Conservation (phyloP, 2,797 vertebrate species). For the Pagetopsis macropterus region DNA sequence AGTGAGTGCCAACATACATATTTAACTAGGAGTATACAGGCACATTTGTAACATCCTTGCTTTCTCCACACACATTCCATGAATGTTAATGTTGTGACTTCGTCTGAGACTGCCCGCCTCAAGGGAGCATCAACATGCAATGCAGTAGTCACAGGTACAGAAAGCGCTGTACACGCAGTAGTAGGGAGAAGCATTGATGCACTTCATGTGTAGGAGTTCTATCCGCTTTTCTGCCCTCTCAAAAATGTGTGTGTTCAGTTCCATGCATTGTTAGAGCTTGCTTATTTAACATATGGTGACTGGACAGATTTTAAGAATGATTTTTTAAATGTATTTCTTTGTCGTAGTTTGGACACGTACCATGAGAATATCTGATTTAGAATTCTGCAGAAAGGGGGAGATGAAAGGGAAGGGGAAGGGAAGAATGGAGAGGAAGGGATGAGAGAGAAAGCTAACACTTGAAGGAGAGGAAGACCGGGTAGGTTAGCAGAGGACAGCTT, state of each 20-base stretch:
- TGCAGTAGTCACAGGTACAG: constrained; percentile 26
- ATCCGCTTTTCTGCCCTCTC: constrained; percentile 13
- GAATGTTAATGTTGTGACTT: constrained; percentile 26
- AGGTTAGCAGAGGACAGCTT: constrained; percentile 1
- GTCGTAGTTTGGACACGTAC: constrained; percentile 15
- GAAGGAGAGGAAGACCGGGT: not conserved
- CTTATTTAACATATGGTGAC: constrained; percentile 36
- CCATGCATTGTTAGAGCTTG: constrained; percentile 16
- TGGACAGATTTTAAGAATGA: constrained; percentile 21
- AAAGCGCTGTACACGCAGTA: constrained; percentile 20
- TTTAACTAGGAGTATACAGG: constrained; percentile 31
- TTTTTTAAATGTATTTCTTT: not conserved
- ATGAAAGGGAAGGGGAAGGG: constrained; percentile 11
- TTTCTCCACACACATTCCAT: not conserved
- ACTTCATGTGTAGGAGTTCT: constrained; percentile 54
- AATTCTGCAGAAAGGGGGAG: constrained; percentile 2
- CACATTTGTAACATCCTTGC: constrained; percentile 9
- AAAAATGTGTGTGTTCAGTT: not conserved
- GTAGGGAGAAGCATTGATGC: constrained; percentile 34
- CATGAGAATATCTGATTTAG: constrained; percentile 20
- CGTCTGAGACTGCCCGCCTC: constrained; percentile 6
- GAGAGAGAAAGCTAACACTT: not conserved
- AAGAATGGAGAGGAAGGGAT: not conserved
- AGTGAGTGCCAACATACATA: constrained; percentile 35
- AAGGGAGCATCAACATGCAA: constrained; percentile 24